Conservation (phyloP, 2,113 vertebrate genomes). For the Sialia sialis region DNA sequence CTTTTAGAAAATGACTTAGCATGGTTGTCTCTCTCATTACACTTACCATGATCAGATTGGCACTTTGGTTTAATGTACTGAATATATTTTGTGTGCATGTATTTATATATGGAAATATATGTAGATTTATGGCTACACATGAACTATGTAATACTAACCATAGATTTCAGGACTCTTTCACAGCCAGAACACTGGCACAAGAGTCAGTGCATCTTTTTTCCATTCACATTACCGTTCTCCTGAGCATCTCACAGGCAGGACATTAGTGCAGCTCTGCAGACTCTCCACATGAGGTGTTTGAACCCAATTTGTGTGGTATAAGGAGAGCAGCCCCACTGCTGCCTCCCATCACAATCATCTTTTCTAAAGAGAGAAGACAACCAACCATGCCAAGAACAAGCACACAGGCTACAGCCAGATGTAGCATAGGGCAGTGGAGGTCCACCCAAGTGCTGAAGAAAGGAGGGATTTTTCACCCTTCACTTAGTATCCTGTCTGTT, state of each 20-base stretch:
- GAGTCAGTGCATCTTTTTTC: not conserved
- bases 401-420: not conserved
- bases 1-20: not conserved
- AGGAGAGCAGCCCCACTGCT: not conserved
- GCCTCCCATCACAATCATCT: not conserved
- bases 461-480: not conserved
- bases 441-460: not conserved
- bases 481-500: not conserved
- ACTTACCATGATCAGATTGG: not conserved
- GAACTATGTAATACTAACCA: not conserved
- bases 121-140: not conserved
- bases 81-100: not conserved
- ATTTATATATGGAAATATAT: constrained; percentile 23
- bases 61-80: not conserved
- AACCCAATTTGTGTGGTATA: not conserved
- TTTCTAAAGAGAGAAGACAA: not conserved
- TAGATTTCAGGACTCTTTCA: not conserved
- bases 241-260: not conserved
- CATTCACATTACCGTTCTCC: not conserved
- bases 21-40: not conserved
- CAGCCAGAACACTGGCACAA: not conserved
- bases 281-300: not conserved
- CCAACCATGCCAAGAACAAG: not conserved
- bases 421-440: fast-evolving
- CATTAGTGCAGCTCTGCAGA: not conserved